Evolutionary conservation across 2,113 vertebrate genomes (phyloP).

Genomic region (Herpailurus yagouaroundi): DNA sequence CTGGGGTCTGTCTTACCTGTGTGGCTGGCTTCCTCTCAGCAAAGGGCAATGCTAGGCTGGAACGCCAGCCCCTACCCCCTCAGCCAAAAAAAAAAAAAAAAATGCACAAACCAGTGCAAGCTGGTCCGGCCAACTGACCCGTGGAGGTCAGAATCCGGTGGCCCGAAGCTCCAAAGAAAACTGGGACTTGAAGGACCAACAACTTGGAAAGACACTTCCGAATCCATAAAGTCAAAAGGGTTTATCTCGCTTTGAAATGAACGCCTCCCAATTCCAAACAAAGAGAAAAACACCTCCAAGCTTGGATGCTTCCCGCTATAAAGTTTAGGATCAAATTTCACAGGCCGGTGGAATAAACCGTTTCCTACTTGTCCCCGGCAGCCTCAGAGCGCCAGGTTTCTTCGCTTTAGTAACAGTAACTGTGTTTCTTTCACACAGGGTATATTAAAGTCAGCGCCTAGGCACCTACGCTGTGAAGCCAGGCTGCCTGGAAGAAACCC

Average conservation of each 20-base stretch:
- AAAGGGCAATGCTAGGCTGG: neutral
- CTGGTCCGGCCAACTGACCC: neutral
- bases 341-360: neutral
- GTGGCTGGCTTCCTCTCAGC: neutral
- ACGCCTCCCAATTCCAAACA: neutral
- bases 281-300: neutral
- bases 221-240: neutral
- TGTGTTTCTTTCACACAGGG: neutral
- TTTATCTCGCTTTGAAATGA: conserved; percentile 10
- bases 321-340: neutral
- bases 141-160: neutral
- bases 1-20: neutral
- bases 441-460: neutral
- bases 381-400: neutral
- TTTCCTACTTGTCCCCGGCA: neutral
- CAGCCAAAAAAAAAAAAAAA: conserved; percentile 43
- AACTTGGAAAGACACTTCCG: neutral
- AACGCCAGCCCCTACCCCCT: neutral
- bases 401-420: conserved; percentile 10
- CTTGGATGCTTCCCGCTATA: neutral
- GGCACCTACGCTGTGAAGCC: neutral
- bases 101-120: neutral
- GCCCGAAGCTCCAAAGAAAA: neutral
- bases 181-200: neutral
- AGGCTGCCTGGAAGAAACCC: conserved; percentile 1